Conservation (phyloP, 2,797 vertebrate species). For the Gadopsis bispinosus region DNA sequence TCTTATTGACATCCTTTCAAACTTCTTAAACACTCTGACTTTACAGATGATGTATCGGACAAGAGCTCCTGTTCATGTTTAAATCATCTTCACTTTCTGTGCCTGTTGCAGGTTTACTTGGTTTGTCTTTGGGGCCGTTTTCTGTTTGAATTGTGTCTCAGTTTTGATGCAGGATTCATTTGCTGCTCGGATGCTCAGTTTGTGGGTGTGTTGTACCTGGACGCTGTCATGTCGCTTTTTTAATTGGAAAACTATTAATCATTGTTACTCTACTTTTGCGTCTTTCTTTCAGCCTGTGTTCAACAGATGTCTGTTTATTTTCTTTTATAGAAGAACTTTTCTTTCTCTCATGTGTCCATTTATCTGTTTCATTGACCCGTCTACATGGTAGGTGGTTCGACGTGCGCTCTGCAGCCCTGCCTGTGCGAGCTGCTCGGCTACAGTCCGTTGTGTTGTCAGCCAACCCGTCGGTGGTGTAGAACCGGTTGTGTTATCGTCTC, state of each 20-base stretch:
- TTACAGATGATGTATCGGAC: too few species aligned
- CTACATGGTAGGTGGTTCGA: too few species aligned
- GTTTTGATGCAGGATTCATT: background rate
- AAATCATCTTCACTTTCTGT: background rate
- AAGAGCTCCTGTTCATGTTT: background rate
- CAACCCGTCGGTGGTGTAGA: background rate
- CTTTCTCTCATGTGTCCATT: background rate
- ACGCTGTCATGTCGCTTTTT: background rate
- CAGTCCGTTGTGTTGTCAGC: background rate
- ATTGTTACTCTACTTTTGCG: background rate
- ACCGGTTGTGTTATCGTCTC: constrained; percentile 37
- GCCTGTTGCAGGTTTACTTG: background rate
- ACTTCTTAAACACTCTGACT: background rate
- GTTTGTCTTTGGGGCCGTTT: background rate
- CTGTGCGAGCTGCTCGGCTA: background rate
- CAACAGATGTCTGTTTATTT: background rate
- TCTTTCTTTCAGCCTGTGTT: background rate
- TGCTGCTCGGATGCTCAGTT: background rate
- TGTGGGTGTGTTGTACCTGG: background rate
- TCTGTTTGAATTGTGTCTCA: background rate
- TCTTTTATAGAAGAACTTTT: background rate
- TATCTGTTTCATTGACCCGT: too few species aligned
- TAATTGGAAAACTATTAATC: background rate
- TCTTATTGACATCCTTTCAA: background rate
- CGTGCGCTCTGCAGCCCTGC: background rate